These are phyloP conservation scores for Vanessa cardui DNA, from an alignment of 2,888 invertebrate species.

Conservation along the genomic window DNA sequence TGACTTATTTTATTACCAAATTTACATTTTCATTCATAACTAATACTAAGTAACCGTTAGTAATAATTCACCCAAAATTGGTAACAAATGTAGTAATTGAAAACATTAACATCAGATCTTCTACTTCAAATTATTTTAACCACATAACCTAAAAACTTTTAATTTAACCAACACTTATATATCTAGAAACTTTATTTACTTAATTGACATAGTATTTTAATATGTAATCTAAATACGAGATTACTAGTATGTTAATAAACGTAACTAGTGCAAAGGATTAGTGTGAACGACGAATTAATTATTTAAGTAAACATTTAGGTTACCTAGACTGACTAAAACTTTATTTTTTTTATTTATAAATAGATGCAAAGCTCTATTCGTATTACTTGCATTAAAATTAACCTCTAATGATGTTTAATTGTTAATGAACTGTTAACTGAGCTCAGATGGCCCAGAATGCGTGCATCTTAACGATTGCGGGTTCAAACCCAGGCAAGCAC, in stretches of 20 bases:
- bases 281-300: slow-evolving; percentile 16
- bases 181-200: slow-evolving; percentile 3
- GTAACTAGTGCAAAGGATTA: slow-evolving; percentile 24
- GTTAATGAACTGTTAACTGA: no score
- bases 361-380: neutral
- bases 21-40: no score
- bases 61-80: no score
- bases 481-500: no score
- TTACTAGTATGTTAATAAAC: slow-evolving; percentile 23
- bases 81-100: no score
- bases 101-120: no score
- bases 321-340: neutral
- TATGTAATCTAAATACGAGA: slow-evolving; percentile 11
- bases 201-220: slow-evolving; percentile 10
- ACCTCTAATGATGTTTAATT: neutral
- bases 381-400: neutral
- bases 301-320: slow-evolving; percentile 12
- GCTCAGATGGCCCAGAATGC: no score
- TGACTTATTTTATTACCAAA: no score
- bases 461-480: no score
- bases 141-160: slow-evolving; percentile 2
- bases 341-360: neutral
- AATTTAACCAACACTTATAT: slow-evolving; percentile 4
- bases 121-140: neutral
- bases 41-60: no score